Evolutionary conservation across 2,888 invertebrate genomes (phyloP).

Genomic region (Chrysolina americana): DNA sequence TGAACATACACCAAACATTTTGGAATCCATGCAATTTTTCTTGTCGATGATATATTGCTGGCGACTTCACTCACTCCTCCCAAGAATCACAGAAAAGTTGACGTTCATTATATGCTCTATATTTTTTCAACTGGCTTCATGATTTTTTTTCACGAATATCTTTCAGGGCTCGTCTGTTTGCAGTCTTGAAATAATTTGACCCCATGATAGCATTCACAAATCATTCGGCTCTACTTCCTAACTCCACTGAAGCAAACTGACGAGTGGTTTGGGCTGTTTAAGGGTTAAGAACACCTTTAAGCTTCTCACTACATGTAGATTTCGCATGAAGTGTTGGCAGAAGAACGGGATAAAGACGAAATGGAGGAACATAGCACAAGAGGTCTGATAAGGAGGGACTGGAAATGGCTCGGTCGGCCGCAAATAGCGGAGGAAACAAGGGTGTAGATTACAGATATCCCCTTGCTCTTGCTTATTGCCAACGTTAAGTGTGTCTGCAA

Average conservation of each 20-base stretch:
- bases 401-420: conserved; percentile 67
- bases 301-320: conserved; percentile 63
- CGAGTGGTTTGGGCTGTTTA: conserved; percentile 60
- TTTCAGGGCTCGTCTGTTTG: no score
- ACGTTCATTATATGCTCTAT: no score
- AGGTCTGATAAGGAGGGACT: conserved; percentile 60
- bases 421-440: conserved; percentile 69
- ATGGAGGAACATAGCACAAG: conserved; percentile 57
- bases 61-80: no score
- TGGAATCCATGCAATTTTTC: no score
- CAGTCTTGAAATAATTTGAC: neutral
- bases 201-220: neutral
- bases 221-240: neutral
- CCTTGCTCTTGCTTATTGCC: conserved; percentile 63
- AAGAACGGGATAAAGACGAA: conserved; percentile 61
- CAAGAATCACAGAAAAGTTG: no score
- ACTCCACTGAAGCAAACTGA: conserved; percentile 61
- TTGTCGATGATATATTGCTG: no score
- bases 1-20: no score
- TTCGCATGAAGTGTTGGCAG: conserved; percentile 61
- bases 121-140: no score
- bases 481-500: conserved; percentile 66
- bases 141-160: no score
- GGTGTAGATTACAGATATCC: conserved; percentile 68
- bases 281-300: conserved; percentile 55